Evolutionary conservation across 2,113 vertebrate genomes (phyloP), one percentile per base, ranked within the genome.

Genomic region (Setophaga coronata): DNA sequence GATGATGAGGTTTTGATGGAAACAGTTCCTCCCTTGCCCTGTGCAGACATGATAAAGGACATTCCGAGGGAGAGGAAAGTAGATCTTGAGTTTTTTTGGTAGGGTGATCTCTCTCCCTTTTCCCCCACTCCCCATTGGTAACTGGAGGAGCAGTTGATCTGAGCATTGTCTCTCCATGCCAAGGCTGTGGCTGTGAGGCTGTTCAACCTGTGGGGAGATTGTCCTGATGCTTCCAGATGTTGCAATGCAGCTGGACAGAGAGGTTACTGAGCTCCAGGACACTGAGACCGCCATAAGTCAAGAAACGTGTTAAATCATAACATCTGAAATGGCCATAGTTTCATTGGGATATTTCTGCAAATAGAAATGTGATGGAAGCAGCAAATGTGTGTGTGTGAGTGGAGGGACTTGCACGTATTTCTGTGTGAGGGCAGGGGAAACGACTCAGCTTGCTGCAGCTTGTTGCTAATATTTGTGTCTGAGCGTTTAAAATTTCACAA

Each of bases 61-160:
- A 36, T 29, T 50, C 12, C 36, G 26, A 81, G 28, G 28, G 21
- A 90, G 51, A 70, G 42, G 11, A 51, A 83, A 42, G 10, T 12
- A 74, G 10, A 1, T 60, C 3, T 74, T 58, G 14, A 48, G 10
- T 3, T 78, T 77, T 21, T n/a, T 43, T 43, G 3, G 24, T 60
- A 36, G 10, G 13, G 11, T 48, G 14, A 26, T 60, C 7, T 60
- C n/a, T 45, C 2, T 78, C 8, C 10, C 4, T 17, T 43, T 82
- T 10, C 12, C 4, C 13, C 16, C 1, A 0, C 21, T 69, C 50
- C 17, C 34, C 1, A 0, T 29, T 80, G 54, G 19, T 34, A 42
- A 36, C 40, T 50, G 78, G 31, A 53, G 45, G 15, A 65, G 7
- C 15, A 25, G 19, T 16, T 61, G 43, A 57, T 28, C 12, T 60